phyloP scores from a whole-genome alignment of 2,797 vertebrate genomes.

The Lindbergichthys nudifrons region DNA sequence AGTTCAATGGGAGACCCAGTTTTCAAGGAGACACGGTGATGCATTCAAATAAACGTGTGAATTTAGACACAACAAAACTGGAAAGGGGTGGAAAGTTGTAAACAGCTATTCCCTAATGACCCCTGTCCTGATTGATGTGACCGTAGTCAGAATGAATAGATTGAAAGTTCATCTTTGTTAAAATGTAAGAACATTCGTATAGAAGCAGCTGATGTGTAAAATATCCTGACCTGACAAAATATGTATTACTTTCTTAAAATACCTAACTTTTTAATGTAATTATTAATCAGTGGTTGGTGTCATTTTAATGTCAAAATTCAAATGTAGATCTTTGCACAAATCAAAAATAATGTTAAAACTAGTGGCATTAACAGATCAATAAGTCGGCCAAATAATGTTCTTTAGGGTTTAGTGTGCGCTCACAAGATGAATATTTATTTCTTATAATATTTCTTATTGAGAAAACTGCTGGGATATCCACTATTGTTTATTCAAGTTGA shows the following conservation, averaged over 20 bases:
- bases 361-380: too few relatives aligned
- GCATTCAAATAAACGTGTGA: constrained; percentile 48
- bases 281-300: neutral
- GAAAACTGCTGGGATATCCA: too few relatives aligned
- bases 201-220: neutral
- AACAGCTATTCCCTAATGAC: constrained; percentile 55
- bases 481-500: too few relatives aligned
- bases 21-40: constrained; percentile 60
- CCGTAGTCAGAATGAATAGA: constrained; percentile 4
- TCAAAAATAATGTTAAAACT: neutral
- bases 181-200: neutral
- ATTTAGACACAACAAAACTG: constrained; percentile 49
- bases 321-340: neutral
- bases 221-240: neutral
- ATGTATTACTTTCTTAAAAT: neutral
- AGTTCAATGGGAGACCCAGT: constrained; percentile 74
- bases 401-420: too few relatives aligned
- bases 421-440: too few relatives aligned
- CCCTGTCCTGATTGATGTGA: neutral
- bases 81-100: constrained; percentile 1
- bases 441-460: too few relatives aligned
- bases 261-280: neutral
- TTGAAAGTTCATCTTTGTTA: neutral
- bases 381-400: too few relatives aligned
- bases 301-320: neutral